Evolutionary conservation across 2,113 vertebrate species (phyloP), one percentile per base, ranked within the genome.

Genomic region (Tragelaphus strepsiceros): DNA sequence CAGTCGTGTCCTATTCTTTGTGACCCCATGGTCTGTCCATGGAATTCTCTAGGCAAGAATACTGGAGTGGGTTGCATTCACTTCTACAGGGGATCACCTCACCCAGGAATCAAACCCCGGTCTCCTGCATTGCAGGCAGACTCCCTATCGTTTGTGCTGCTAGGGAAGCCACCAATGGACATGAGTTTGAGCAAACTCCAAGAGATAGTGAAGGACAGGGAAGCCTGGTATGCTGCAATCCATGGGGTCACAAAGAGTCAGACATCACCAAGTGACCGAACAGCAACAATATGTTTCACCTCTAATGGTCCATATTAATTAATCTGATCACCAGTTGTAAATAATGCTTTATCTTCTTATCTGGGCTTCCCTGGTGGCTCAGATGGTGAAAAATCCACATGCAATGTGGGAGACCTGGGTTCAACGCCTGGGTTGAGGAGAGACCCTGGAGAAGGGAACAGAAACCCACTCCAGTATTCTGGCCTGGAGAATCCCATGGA

Each of bases 241-340:
- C 1, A 0, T 67, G n/a, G 64, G 64, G n/a, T 67, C 4, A 4
- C 1, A 1, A 64, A n/a, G 64, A 67, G 32, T 35, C 64, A 35
- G 32, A 67, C 64, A 35, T 67, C 64, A 35, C 64, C 32, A 67
- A 21, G 32, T 67, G 64, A 67, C 32, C 0, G 9, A 35, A 67
- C 8, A 19, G 61, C 90, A 21, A 62, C 84, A 35, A 39, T 96
- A 88, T 85, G 35, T 71, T 96, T 97, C 46, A 90, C 10, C 71
- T 95, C 24, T 97, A 96, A 94, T 97, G 58, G 35, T 86, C 2
- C 64, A 67, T 91, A 30, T 92, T 97, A 93, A 89, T 83, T 96
- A 67, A 91, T 94, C 89, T 43, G 88, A 61, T 92, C 51, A 90
- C 51, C 28, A 96, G 81, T 96, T 95, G 24, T 91, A 96, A 94